Percentiles rank a stretch among this genome's conserved stretches.
These are phyloP conservation scores for Tenthredo distinguenda DNA, from an alignment of 2,888 invertebrate genomes.

Conservation along the genomic window DNA sequence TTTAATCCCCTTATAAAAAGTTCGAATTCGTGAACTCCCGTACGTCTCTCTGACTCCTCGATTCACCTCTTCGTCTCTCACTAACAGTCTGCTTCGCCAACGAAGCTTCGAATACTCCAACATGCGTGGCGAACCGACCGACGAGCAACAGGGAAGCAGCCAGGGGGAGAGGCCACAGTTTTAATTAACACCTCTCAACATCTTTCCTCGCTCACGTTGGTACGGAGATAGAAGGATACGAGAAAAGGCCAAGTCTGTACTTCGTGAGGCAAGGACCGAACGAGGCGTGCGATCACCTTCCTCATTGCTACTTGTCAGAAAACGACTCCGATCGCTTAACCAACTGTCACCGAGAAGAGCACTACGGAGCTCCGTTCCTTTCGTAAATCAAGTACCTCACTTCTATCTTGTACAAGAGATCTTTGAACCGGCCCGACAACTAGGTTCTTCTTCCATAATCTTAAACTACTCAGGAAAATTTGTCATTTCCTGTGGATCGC, in stretches of 20 bases:
- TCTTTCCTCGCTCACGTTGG: constrained; percentile 53
- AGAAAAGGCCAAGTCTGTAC: constrained; percentile 31
- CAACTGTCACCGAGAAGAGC: constrained; percentile 24
- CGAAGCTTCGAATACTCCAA: constrained; percentile 23
- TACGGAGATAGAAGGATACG: constrained; percentile 44
- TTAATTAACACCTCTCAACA: constrained; percentile 55
- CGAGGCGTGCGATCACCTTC: constrained; percentile 30
- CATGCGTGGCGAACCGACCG: constrained; percentile 29
- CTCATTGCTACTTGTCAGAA: constrained; percentile 52
- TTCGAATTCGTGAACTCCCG: constrained; percentile 34
- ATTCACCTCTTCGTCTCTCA: constrained; percentile 25
- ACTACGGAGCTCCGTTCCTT: not conserved
- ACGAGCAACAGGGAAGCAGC: constrained; percentile 30
- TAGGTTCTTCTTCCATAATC: not conserved
- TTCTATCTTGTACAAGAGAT: not conserved
- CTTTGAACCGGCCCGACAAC: not conserved
- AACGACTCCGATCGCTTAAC: constrained; percentile 38
- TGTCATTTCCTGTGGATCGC: constrained; percentile 3
- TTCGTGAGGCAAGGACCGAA: constrained; percentile 17
- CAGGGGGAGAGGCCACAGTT: constrained; percentile 28
- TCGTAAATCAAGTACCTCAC: constrained; percentile 15
- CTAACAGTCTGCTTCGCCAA: constrained; percentile 34
- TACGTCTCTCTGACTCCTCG: constrained; percentile 1
- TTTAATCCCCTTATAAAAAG: constrained; percentile 10
- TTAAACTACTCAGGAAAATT: not conserved